Conservation (phyloP, 2,888 invertebrate species). For the Hybos culiciformis region DNA sequence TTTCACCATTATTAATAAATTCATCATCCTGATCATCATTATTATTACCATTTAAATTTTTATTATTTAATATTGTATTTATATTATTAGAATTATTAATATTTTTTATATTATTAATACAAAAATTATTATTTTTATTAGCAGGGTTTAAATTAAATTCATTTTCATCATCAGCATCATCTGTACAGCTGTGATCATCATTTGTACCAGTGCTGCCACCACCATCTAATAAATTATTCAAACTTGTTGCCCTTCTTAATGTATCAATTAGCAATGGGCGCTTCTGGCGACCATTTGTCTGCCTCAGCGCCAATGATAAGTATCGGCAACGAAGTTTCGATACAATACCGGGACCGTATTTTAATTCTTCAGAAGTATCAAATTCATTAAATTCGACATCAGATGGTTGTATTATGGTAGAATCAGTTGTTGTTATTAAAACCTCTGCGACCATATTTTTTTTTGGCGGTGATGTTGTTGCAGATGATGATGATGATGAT, state of each 20-base stretch:
- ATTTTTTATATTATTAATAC: conserved; percentile 9
- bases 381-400: conserved; percentile 18
- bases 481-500: conserved; percentile 10
- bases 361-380: conserved; percentile 61
- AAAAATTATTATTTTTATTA: background rate
- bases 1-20: conserved; percentile 2
- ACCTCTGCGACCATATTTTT: conserved; percentile 14
- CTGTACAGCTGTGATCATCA: conserved; percentile 23
- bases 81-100: background rate
- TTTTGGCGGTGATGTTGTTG: conserved; percentile 9
- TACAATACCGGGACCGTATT: conserved; percentile 85
- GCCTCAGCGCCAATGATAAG: conserved; percentile 70
- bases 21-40: conserved; percentile 5
- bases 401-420: conserved; percentile 9
- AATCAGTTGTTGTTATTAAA: conserved; percentile 8
- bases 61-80: too few relatives aligned
- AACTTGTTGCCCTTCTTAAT: conserved; percentile 65
- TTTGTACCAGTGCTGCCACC: conserved; percentile 32
- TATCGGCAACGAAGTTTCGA: conserved; percentile 77
- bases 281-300: conserved; percentile 48
- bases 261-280: conserved; percentile 52
- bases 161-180: conserved; percentile 9
- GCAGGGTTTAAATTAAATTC: conserved; percentile 4
- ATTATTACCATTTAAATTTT: background rate
- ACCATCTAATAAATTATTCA: conserved; percentile 72